Base-by-base conservation (phyloP, 2,113 vertebrate genomes). In the Microcebus griseorufus region DNA sequence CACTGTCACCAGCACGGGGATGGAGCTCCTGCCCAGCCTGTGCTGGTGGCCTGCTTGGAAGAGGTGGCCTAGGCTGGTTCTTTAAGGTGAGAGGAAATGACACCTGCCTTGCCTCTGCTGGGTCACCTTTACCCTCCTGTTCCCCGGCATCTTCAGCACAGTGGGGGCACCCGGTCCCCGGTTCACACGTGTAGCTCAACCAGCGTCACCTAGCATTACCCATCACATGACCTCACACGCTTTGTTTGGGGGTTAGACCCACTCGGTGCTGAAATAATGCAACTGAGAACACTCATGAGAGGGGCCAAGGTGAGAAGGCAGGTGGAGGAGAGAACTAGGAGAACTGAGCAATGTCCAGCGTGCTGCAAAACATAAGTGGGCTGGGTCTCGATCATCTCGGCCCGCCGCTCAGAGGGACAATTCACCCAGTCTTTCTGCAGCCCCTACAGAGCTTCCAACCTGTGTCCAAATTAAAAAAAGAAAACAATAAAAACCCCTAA, bases 331-430 rank as follows among this genome's bases (percentile, higher is more conserved):
- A 37, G n/a, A 34, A 11, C 51, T 0, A 6, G 69, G 27, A 25
- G 39, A 4, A 7, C 27, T 3, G 29, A 51, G 73, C 25, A 20
- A 23, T 1, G 6, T 3, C 0, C 16, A 42, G 7, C 4, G 0
- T 1, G 37, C 51, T 32, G 0, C 9, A 3, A 22, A 5, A 42
- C n/a, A 1, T 1, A 1, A 32, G n/a, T 25, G 12, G 13, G 14
- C 51, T 53, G 14, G 17, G 20, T 20, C 22, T 48, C 12, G 2
- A 9, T 45, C 17, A 1, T 29, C 80, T 17, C n/a, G 48, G 25
- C 73, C 14, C 7, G 12, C 29, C 37, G 45, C 20, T 37, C 64
- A 2, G 45, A 3, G n/a, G 64, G 29, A 18, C 17, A 9, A 2
- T 23, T 5, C 70, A 13, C 48, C 25, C 48, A 3, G 37, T 32